Base-by-base conservation (phyloP, 2,888 invertebrate species). In the Eristalis pertinax region DNA sequence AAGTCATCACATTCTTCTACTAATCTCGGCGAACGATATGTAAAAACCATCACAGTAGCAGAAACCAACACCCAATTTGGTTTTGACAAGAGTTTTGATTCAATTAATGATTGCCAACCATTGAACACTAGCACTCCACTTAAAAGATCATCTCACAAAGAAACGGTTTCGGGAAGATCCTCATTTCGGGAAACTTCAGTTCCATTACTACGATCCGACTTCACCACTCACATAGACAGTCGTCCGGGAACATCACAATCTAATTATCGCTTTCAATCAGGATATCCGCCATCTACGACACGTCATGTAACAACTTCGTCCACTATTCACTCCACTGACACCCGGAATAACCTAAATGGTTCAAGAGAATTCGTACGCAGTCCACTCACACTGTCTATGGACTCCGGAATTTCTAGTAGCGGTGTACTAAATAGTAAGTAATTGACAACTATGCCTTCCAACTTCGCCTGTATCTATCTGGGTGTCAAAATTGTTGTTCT, bases 311-410 rank as follows among this genome's bases (percentile, higher is more conserved):
- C 58, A 62, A 35, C 56, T 26, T 79, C 83, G 29, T 38, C 76
- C 60, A 79, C 73, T 29, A 83, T 74, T 58, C 85, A 83, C 62
- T 35, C 80, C 62, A 75, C 87, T 60, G 89, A 90, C 73, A 85
- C 83, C 78, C 85, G 84, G 64, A 89, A 64, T 35, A 77, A 70
- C 26, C 84, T 88, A 63, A 88, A 88, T 86, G 84, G 77, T 32
- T 69, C 85, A 58, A 82, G 89, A 26, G 89, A 90, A 84, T 89
- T 89, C 67, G 90, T 89, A 29, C 89, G 94, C 94, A 90, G 94
- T 94, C 89, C 94, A 94, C 95, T 97, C 93, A 96, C 96, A 91
- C 96, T 97, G 92, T 97, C 97, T 93, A 97, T 97, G 96, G 97
- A 97, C 95, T 97, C 97, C 90, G 97, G 97, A 90, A 97, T 97